Base-by-base conservation (phyloP, 2,797 vertebrate genomes). In the Lepilemur septentrionalis region DNA sequence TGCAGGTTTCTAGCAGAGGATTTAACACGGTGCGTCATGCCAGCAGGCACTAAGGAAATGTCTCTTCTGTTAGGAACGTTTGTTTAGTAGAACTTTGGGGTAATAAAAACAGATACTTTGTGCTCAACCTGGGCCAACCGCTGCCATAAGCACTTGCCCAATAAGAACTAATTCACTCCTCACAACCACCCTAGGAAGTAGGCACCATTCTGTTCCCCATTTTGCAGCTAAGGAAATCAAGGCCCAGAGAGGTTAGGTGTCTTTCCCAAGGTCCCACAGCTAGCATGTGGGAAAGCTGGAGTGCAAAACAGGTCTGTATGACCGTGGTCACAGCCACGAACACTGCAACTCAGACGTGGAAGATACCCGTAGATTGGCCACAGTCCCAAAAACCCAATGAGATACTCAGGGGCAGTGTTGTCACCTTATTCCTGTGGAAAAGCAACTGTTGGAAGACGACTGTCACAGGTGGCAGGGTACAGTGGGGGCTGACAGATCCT, bases 291-390 rank as follows among this genome's bases (percentile, higher is more conserved):
- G 67, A 59, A 89, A 91, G 46, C 14, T 15, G 43, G 55, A 30
- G 14, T 18, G 79, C 23, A 8, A n/a, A 70, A 9, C 4, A 4
- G 52, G 25, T 32, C 50, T 57, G 12, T 14, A 2, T 3, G 35
- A 14, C 23, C 0, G 22, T 46, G 52, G 41, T 35, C 20, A 7
- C 6, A 23, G 25, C 22, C 72, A 52, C 73, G 18, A 2, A 38
- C 11, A 15, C 14, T 7, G 22, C 3, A 25, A 5, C 55, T 13
- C 4, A 3, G 30, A 17, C 6, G 0, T 10, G 9, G 0, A 48
- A 18, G 22, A 8, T 4, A 23, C 73, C 2, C 23, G 0, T 0
- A 46, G 28, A 43, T 0, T 6, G 17, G 32, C 23, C 12, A 52
- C 13, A 13, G 30, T 55, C 89, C 12, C 20, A 10, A 12, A 52